Base-by-base conservation (phyloP, 2,113 vertebrate genomes). In the Furnarius figulus region DNA sequence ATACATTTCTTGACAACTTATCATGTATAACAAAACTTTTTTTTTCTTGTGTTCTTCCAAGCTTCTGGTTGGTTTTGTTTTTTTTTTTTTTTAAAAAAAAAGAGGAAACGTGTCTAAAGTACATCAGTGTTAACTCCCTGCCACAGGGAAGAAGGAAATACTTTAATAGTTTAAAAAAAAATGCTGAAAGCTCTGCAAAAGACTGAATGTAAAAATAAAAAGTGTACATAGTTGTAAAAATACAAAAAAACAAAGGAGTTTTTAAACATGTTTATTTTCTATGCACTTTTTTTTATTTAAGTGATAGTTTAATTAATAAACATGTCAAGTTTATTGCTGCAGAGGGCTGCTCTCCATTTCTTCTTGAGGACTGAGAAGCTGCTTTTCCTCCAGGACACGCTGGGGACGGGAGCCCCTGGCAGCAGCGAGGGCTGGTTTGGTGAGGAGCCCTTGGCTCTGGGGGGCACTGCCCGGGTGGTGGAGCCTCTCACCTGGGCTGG, bases 301-400 rank as follows among this genome's bases (percentile, higher is more conserved):
- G 99, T 99, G 99, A 99, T 99, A 99, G 99, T 99, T 99, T 99
- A 99, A 99, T 99, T 99, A 99, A 99, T 99, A 99, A 99, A 99
- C 99, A 99, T 99, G 99, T 99, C 99, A 99, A 99, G 99, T 99
- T 99, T 99, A 99, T 98, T 98, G 98, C 98, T 98, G 98, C 98
- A 98, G 83, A 93, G 72, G 70, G 28, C 39, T 86, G 72, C 49
- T 89, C 79, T 90, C 92, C 55, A 67, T 93, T 98, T 95, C 87
- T 97, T 96, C 52, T 53, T 67, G 74, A 52, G 44, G 62, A 75
- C 4, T 9, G 35, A 50, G 46, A 31, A 55, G 61, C 35, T 15
- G 40, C 33, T 73, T 5, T 10, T 40, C 46, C 5, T 62, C 28
- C 23, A 5, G 35, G 59, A 37, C 10, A 1, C 1, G 1, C 5